A percentile compares a stretch with the other conserved stretches of the same genome.
These are phyloP conservation scores for Hetaerina americana DNA, from an alignment of 1,140 invertebrate species.

Conservation along the genomic window DNA sequence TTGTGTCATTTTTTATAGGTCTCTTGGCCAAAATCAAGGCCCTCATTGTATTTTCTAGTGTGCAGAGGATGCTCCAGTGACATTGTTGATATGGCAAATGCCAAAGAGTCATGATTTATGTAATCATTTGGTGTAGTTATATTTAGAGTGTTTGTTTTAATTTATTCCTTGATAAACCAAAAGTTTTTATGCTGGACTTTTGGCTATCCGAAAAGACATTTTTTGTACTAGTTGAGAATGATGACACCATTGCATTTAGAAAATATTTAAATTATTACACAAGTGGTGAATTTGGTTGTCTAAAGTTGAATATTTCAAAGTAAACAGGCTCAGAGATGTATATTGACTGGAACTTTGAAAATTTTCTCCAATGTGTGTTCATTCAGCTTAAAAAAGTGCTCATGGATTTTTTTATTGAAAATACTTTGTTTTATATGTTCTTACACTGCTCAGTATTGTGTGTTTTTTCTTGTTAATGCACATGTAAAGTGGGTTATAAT, in stretches of 20 bases:
- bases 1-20: not conserved
- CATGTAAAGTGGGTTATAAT: no score
- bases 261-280: no score
- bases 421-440: not conserved
- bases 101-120: not conserved
- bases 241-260: no score
- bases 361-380: not conserved
- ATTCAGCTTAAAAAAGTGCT: not conserved
- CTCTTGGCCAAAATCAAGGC: not conserved
- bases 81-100: not conserved
- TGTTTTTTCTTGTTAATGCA: not conserved
- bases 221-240: no score
- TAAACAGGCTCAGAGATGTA: no score
- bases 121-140: not conserved
- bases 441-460: no score
- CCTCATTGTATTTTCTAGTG: not conserved
- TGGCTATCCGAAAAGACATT: no score
- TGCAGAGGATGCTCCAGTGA: not conserved
- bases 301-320: no score
- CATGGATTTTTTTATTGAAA: not conserved
- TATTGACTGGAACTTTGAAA: no score
- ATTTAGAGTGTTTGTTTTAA: not conserved
- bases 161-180: not conserved
- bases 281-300: no score
- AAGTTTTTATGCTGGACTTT: no score